These are phyloP conservation scores for Cactoblastis cactorum DNA, from an alignment of 2,888 invertebrate genomes.

Conservation along the genomic window DNA sequence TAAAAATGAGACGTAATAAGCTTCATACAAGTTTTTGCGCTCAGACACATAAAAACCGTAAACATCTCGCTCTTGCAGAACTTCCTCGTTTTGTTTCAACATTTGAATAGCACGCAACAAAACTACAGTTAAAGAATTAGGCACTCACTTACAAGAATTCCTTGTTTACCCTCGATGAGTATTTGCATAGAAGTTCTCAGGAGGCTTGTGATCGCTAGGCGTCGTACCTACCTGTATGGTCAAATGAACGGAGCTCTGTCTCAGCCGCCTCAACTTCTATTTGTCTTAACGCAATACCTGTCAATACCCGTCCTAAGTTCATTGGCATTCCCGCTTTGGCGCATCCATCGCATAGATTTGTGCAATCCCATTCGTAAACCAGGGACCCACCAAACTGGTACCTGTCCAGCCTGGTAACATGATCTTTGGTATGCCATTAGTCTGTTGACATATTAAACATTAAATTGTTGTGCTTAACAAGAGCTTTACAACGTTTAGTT, in stretches of 20 bases:
- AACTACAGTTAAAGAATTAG: slow-evolving; percentile 50
- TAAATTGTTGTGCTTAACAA: slow-evolving; percentile 60
- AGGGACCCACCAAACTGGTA: slow-evolving; percentile 65
- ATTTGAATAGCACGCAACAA: slow-evolving; percentile 33
- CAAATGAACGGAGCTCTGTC: slow-evolving; percentile 73
- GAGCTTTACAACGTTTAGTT: slow-evolving; percentile 44
- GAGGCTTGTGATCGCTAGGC: slow-evolving; percentile 59
- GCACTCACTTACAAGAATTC: slow-evolving; percentile 62
- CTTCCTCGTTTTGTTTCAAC: slow-evolving; percentile 24
- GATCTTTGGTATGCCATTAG: slow-evolving; percentile 69
- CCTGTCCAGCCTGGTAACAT: slow-evolving; percentile 51
- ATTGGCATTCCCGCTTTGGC: slow-evolving; percentile 75
- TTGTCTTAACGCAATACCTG: slow-evolving; percentile 78
- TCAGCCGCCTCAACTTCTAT: slow-evolving; percentile 70
- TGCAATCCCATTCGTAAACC: slow-evolving; percentile 58
- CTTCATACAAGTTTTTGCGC: not conserved
- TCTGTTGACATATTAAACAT: slow-evolving; percentile 70
- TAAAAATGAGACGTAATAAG: slow-evolving; percentile 3
- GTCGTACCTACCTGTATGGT: slow-evolving; percentile 45
- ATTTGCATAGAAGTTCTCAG: slow-evolving; percentile 72
- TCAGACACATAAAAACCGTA: slow-evolving; percentile 6
- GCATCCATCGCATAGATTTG: slow-evolving; percentile 72
- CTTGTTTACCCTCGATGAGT: slow-evolving; percentile 65
- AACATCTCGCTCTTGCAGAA: slow-evolving; percentile 14
- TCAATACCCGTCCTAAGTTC: slow-evolving; percentile 76